phyloP scores from a whole-genome alignment of 2,888 invertebrate species.

The Drosophila colorata region DNA sequence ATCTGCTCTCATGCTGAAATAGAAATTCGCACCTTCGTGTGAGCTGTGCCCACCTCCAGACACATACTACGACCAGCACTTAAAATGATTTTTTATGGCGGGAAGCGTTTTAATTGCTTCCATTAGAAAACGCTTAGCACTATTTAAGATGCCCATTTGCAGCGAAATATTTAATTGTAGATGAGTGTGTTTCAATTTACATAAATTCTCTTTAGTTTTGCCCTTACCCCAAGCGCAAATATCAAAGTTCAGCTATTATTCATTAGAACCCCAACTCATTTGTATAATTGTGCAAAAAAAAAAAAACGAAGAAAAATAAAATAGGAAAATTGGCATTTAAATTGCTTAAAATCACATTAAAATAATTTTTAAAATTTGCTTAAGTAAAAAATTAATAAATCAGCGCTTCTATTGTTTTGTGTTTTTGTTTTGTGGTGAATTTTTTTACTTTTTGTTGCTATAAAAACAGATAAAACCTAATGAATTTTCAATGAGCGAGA shows the following conservation, averaged over 20 bases:
- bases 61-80: conserved; percentile 14
- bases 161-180: conserved; percentile 37
- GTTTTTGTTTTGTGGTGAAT: conserved; percentile 8
- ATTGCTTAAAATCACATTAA: conserved; percentile 41
- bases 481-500: conserved; percentile 74
- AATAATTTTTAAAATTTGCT: conserved; percentile 39
- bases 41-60: conserved; percentile 37
- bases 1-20: conserved; percentile 62
- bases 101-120: conserved; percentile 65
- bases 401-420: conserved; percentile 62
- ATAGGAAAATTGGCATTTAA: conserved; percentile 30
- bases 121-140: conserved; percentile 74
- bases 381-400: conserved; percentile 70
- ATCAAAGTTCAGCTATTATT: conserved; percentile 28
- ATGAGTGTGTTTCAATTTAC: conserved; percentile 27
- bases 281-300: conserved; percentile 1
- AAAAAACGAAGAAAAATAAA: conserved; percentile 9
- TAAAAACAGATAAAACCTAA: conserved; percentile 73
- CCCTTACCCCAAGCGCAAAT: conserved; percentile 16
- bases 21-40: conserved; percentile 72
- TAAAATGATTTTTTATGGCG: conserved; percentile 38
- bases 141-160: conserved; percentile 35
- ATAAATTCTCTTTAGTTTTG: conserved; percentile 28
- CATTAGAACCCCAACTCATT: not conserved
- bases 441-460: conserved; percentile 43